A percentile compares a stretch with the other conserved stretches of the same genome.
phyloP scores from a whole-genome alignment of 2,797 vertebrate species.

The Tragopan temminckii region DNA sequence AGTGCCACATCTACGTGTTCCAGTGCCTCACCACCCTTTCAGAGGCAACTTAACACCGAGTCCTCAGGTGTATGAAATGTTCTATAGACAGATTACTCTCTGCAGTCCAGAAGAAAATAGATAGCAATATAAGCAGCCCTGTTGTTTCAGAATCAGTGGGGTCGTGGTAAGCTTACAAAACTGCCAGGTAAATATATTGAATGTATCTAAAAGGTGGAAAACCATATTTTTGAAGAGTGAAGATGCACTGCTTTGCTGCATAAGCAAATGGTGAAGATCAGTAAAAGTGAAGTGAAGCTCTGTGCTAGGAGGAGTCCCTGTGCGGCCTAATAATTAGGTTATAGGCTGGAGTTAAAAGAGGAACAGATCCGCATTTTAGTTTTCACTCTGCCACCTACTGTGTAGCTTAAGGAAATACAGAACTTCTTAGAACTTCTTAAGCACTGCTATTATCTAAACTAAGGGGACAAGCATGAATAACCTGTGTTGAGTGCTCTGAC shows the following conservation, averaged over 20 bases:
- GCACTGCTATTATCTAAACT: neutral
- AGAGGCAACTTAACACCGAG: neutral
- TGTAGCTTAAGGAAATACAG: neutral
- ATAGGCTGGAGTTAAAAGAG: neutral
- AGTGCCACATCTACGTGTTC: no score
- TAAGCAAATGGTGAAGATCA: neutral
- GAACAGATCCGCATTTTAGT: neutral
- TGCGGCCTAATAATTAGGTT: neutral
- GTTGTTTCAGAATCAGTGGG: neutral
- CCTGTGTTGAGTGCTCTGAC: neutral
- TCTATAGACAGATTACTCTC: neutral
- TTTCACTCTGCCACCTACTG: conserved; percentile 25
- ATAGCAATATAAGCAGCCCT: neutral
- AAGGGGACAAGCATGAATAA: neutral
- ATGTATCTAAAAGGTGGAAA: neutral
- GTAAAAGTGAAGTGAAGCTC: neutral
- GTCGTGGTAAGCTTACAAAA: neutral
- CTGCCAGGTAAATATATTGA: neutral
- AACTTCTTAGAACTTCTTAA: neutral
- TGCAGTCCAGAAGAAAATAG: neutral
- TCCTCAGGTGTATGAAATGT: neutral
- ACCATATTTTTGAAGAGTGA: neutral
- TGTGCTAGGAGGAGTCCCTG: neutral
- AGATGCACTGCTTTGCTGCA: neutral
- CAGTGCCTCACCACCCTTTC: no score